Evolutionary conservation across 2,113 vertebrate genomes (phyloP).

Genomic region (Origma solitaria): DNA sequence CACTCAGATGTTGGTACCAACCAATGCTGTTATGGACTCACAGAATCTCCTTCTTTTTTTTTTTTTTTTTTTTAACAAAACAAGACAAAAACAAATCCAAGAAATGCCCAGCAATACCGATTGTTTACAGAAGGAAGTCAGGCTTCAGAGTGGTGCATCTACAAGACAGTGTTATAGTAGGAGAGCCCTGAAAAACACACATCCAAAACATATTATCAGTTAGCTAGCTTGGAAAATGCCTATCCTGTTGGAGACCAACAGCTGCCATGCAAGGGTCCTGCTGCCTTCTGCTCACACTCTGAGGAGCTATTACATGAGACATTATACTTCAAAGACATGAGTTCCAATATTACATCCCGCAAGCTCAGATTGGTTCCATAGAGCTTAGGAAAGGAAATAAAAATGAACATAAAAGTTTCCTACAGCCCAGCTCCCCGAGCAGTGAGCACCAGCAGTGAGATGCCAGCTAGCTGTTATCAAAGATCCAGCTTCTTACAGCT

Average conservation of each 20-base stretch:
- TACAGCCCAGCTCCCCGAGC: not conserved
- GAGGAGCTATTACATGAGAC: not conserved
- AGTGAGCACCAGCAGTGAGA: not conserved
- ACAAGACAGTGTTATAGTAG: not conserved
- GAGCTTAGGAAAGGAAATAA: not conserved
- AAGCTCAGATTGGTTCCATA: not conserved
- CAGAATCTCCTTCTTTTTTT: not conserved
- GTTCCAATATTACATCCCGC: not conserved
- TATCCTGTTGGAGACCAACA: not conserved
- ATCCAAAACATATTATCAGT: not conserved
- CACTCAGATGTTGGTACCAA: not conserved
- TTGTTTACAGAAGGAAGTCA: not conserved
- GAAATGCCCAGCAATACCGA: not conserved
- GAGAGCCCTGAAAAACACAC: not conserved
- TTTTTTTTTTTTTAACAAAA: not conserved
- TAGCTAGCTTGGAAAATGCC: not conserved
- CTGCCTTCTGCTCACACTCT: not conserved
- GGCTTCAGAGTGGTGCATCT: not conserved
- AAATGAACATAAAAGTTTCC: not conserved
- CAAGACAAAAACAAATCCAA: fast-evolving
- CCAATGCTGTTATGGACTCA: not conserved
- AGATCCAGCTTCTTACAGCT: not conserved
- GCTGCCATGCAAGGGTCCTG: not conserved
- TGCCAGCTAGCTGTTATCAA: not conserved
- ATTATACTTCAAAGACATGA: not conserved